Base-by-base conservation (phyloP, 1,140 invertebrate genomes). In the Argopecten irradians region DNA sequence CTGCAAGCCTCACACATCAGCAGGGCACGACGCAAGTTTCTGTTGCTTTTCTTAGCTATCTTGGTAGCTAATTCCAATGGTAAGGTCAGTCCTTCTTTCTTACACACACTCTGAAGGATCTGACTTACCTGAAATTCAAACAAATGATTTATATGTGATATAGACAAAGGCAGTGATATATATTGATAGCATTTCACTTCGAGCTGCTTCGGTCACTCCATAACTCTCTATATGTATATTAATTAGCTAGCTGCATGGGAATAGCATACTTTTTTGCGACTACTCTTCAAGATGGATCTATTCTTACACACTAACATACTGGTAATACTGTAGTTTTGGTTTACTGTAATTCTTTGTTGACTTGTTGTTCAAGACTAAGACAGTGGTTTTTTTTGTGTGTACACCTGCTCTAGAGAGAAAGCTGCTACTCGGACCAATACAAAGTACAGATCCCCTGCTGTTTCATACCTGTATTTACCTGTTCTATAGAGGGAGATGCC, bases 1-100 rank as follows among this genome's bases (percentile, higher is more conserved):
- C 98, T 98, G 94, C 97, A 98, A 11, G 98, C 98, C 96, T 99
- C 99, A 91, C 98, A 97, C 97, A 99, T 98, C 1, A 99, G 96
- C 88, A 99, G 95, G 3, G 99, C 99, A 94, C 98, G 95, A 55
- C 99, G 96, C n/a, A 99, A 95, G 96, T 99, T 99, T 46, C 99
- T 96, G 88, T 98, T 97, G 82, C 98, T 98, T 93, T 97, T 97
- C 87, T 97, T 96, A 1, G 98, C 97, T 91, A 99, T 97, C 92
- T 96, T 97, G 87, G 96, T 94, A 0, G 98, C 98, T 46, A 99
- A 96, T 93, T 98, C 97, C 16, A 96, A 90, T 0, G 98, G 98
- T 83, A 99, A 92, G 88, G 93, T 96, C 0, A 99, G 95, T 39
- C 97, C 97, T 96, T 99, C 99, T 90, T 98, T 98, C 94, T 98